phyloP scores from a whole-genome alignment of 2,888 invertebrate species.

The Synanthedon vespiformis region DNA sequence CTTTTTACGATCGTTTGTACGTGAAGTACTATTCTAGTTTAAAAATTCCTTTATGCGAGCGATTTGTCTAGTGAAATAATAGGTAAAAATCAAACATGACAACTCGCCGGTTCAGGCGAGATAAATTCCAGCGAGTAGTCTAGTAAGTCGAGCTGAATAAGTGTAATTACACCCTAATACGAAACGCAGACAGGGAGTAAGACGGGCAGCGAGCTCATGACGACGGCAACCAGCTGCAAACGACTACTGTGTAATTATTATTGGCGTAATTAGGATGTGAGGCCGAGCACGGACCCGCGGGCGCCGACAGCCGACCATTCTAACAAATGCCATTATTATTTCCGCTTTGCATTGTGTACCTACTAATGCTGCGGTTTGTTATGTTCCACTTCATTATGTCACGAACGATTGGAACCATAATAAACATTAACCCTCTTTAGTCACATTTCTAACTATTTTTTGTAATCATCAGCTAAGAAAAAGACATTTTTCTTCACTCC shows the following conservation, averaged over 20 bases:
- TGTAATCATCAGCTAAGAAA: too few species aligned
- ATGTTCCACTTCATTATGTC: slow-evolving; percentile 53
- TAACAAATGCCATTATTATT: slow-evolving; percentile 64
- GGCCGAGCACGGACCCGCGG: slow-evolving; percentile 42
- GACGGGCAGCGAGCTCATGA: slow-evolving; percentile 24
- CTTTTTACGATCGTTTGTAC: too few species aligned
- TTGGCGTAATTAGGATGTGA: slow-evolving; percentile 68
- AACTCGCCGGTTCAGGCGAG: too few species aligned
- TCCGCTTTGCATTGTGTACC: slow-evolving; percentile 49
- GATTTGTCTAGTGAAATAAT: too few species aligned
- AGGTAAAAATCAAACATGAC: too few species aligned
- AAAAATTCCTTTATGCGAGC: too few species aligned
- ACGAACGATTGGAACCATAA: slow-evolving; percentile 53
- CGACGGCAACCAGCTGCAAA: slow-evolving; percentile 37
- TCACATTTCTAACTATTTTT: too few species aligned
- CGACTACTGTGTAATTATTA: slow-evolving; percentile 63
- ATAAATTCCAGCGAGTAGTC: too few species aligned
- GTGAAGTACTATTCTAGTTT: too few species aligned
- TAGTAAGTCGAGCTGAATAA: too few species aligned
- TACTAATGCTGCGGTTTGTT: slow-evolving; percentile 47
- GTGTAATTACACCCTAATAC: too few species aligned
- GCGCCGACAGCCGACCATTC: slow-evolving; percentile 43
- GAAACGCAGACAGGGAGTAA: slow-evolving; percentile 10
- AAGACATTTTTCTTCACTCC: too few species aligned
- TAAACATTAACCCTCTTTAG: slow-evolving; percentile 26